A percentile compares a stretch with the other conserved stretches of the same genome.
phyloP scores from a whole-genome alignment of 2,113 vertebrate species.

The Pan troglodytes region NHGRI_mPanTro3-v2.1_pri NC_072407.2:99045501-99046000 shows the following conservation, averaged over 20 bases:
- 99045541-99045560: neutral
- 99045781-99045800: constrained; percentile 4
- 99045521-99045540: neutral
- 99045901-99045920: neutral
- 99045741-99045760: neutral
- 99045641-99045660: constrained; percentile 21
- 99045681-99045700: neutral
- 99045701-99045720: neutral
- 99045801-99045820: constrained; percentile 30
- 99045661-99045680: neutral
- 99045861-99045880: neutral
- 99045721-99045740: neutral
- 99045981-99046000: neutral
- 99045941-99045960: neutral
- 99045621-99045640: neutral
- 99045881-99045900: neutral
- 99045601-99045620: neutral
- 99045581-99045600: neutral
- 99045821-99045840: neutral
- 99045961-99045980: neutral
- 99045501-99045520: neutral
- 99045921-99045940: neutral
- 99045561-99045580: neutral
- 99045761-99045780: constrained; percentile 24
- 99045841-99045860: neutral